Evolutionary conservation across 1,140 invertebrate species (phyloP), one percentile per base, ranked within the genome.

Genomic region (Plutomurus gul): DNA sequence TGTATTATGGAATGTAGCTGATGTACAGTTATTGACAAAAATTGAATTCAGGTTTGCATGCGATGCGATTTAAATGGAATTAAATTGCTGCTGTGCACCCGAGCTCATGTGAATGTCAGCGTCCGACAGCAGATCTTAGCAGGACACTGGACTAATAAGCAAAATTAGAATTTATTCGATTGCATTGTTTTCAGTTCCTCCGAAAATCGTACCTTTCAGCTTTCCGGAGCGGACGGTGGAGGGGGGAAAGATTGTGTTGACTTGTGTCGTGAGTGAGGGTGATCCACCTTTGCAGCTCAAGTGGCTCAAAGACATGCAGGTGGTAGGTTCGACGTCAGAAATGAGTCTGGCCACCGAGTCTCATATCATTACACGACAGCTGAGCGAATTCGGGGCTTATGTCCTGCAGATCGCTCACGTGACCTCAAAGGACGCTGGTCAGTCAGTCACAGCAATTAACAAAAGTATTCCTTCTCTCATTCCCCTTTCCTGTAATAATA

Each of bases 211-310:
- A 85, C 87, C 89, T 79, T 90, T 91, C 87, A 88, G 86, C 84
- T 90, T 90, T 84, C 88, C 89, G 33, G 85, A 84, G 74, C 88
- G 89, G 84, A 87, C 90, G 79, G 87, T 89, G 79, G 88, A 88
- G 82, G 89, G 89, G 7, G 86, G 87, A 20, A 84, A 88, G 74
- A 87, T 89, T 18, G 87, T 89, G 82, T 89, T 92, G 39, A 90
- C 90, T 25, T 93, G 92, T 85, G 89, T 89, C 4, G 91, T 92
- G 25, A 90, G 89, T 84, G 89, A 90, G 84, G 92, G 92, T 27
- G 92, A 93, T 85, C 87, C 89, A 51, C 92, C 92, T 27, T 86
- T 93, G 49, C 88, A 87, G 81, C 89, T 93, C 75, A 85, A 86
- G 49, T 93, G 92, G 92, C 88, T 91, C 84, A 90, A 92, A 86